phyloP scores from a whole-genome alignment of 2,797 vertebrate genomes.

The Tragopan temminckii region DNA sequence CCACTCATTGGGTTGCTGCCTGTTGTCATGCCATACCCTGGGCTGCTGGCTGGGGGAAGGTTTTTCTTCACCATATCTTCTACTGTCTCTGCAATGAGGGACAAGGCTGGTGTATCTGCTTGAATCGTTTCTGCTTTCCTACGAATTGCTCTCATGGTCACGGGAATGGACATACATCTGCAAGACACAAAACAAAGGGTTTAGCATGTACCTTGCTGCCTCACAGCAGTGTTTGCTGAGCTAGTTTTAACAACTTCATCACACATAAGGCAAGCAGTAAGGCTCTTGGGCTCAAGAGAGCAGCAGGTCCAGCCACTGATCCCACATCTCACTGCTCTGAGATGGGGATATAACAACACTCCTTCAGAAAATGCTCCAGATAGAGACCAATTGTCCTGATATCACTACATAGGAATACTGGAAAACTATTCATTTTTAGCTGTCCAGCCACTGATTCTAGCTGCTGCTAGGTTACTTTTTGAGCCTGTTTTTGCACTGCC shows the following conservation, averaged over 20 bases:
- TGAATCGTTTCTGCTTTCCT: conserved; percentile 99
- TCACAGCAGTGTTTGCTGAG: fast-evolving
- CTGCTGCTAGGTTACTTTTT: background rate
- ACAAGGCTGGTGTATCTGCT: conserved; percentile 96
- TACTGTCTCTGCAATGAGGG: conserved; percentile 96
- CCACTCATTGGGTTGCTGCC: conserved; percentile 91
- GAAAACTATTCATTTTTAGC: background rate
- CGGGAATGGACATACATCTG: conserved; percentile 99
- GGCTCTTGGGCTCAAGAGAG: background rate
- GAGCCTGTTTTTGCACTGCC: background rate
- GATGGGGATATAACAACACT: background rate
- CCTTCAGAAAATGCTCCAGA: background rate
- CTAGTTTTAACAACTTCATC: background rate
- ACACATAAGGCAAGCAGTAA: fast-evolving
- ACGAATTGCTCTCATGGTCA: conserved; percentile 98
- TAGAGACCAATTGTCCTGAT: background rate
- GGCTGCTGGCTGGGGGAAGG: conserved; percentile 94
- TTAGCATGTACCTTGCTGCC: background rate
- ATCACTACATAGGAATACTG: background rate
- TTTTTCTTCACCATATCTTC: conserved; percentile 99
- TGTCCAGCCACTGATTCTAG: background rate
- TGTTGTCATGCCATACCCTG: conserved; percentile 93
- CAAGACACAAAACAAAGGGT: conserved; percentile 24
- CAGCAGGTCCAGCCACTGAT: background rate
- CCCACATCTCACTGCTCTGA: too few relatives aligned